Percentiles rank a stretch among this genome's conserved stretches.
Conservation (phyloP, 2,888 invertebrate genomes). For the Phlogophora meticulosa region DNA sequence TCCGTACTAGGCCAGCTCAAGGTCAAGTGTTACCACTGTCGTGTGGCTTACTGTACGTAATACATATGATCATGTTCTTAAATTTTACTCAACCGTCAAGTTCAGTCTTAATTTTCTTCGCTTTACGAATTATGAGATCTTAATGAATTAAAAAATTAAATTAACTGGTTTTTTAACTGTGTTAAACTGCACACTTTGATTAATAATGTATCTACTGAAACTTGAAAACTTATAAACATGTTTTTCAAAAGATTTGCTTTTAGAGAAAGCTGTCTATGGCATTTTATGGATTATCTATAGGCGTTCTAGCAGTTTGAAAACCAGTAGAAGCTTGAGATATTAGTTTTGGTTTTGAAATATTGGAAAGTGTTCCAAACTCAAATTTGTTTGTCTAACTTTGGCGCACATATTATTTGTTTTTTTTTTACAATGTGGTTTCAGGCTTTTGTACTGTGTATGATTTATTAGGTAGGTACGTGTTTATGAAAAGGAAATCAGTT, state of each 20-base stretch:
- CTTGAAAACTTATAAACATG: not conserved
- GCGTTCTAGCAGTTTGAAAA: not conserved
- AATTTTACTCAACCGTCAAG: constrained; percentile 10
- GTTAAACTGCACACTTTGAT: constrained; percentile 14
- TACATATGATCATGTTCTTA: constrained; percentile 13
- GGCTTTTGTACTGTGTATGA: too few species aligned
- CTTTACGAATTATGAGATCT: not conserved
- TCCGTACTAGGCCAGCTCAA: too few species aligned
- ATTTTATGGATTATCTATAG: not conserved
- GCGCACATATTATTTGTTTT: not conserved
- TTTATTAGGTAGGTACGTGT: too few species aligned
- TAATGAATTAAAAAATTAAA: constrained; percentile 31
- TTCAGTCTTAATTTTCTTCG: constrained; percentile 8
- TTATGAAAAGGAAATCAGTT: too few species aligned
- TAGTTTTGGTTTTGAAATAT: constrained; percentile 17
- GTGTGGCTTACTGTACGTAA: too few species aligned
- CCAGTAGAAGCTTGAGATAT: not conserved
- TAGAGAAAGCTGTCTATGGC: too few species aligned
- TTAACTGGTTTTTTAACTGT: constrained; percentile 4
- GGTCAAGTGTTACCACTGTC: too few species aligned
- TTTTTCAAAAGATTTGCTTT: not conserved
- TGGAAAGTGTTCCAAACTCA: constrained; percentile 18
- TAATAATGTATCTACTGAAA: constrained; percentile 26
- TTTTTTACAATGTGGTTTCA: not conserved
- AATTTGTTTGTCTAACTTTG: constrained; percentile 21